phyloP scores from a whole-genome alignment of 1,140 invertebrate species.

The Ditylenchus dipsaci region DNA sequence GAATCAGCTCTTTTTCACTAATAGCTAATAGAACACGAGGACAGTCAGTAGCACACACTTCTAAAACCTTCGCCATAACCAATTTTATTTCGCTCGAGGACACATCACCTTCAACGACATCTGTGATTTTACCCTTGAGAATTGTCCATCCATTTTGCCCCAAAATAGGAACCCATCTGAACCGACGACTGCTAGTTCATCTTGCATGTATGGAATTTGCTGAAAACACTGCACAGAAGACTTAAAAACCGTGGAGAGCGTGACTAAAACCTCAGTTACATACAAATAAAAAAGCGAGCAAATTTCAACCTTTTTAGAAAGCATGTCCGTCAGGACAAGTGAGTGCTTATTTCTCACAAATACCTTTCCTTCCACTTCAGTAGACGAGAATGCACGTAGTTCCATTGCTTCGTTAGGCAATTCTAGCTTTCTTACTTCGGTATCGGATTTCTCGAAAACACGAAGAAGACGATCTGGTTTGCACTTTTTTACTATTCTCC shows the following conservation, averaged over 20 bases:
- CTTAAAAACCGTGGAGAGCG: not conserved
- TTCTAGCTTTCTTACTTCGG: too few species aligned
- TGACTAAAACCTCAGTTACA: not conserved
- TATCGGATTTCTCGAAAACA: too few species aligned
- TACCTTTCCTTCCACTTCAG: too few species aligned
- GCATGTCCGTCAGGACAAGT: too few species aligned
- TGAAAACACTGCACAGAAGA: constrained; percentile 6
- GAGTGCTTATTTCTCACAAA: too few species aligned
- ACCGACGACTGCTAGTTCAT: constrained; percentile 12
- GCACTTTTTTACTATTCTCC: too few species aligned
- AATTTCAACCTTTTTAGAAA: too few species aligned
- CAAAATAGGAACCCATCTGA: constrained; percentile 10
- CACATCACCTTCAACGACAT: not conserved
- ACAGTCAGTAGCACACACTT: constrained; percentile 13
- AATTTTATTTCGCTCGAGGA: not conserved
- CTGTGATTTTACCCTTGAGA: constrained; percentile 2
- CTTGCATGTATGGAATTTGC: constrained; percentile 13
- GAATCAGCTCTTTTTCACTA: not conserved
- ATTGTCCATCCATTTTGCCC: not conserved
- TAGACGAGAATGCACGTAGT: too few species aligned
- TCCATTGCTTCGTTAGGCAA: too few species aligned
- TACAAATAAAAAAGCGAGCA: too few species aligned
- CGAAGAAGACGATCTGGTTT: too few species aligned
- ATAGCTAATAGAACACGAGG: constrained; percentile 3
- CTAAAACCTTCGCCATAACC: constrained; percentile 1